Evolutionary conservation across 2,888 invertebrate genomes (phyloP), one percentile per base, ranked within the genome.

Genomic region (Nipponacmea schrenckii): DNA sequence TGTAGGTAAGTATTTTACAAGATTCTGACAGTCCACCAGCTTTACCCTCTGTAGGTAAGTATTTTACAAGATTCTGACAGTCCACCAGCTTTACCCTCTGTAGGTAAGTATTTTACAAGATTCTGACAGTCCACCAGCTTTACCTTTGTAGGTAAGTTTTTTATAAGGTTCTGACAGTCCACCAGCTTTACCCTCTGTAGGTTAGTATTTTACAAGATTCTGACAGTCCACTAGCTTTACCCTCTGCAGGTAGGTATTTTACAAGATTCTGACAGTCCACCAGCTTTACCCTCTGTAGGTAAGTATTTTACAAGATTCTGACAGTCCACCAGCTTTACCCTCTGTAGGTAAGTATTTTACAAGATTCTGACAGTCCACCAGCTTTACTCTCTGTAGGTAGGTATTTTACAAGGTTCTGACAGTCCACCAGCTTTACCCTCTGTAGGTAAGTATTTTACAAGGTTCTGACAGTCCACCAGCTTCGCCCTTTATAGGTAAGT

Each of bases 291-390:
- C 71, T 72, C 79, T 17, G 67, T 83, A 46, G 83, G 83, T 39
- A 10, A 39, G 10, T 39, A 39, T 39, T 48, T 71, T 83, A 31
- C 71, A 74, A 20, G 76, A 72, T 1, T 65, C 77, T 24, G 63
- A 44, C 8, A 78, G 79, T 48, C 67, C 79, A 12, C 76, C 79
- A 7, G 48, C 70, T 10, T 71, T 82, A 7, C 77, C 77, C 70
- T 72, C 79, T 15, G 67, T 83, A 44, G 83, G 83, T 83, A 75
- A 56, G 74, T 66, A 63, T 80, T 17, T 71, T 83, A 31, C 71
- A 74, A 20, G 76, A 72, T 1, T 65, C 77, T 24, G 63, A 44
- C 8, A 78, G 79, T 48, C 67, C 79, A 12, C 76, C 79, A 7
- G 48, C 70, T 10, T 71, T 82, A 7, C 77, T 76, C 70, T 72